phyloP scores from a whole-genome alignment of 2,888 invertebrate genomes.

The Xylocampa areola region DNA sequence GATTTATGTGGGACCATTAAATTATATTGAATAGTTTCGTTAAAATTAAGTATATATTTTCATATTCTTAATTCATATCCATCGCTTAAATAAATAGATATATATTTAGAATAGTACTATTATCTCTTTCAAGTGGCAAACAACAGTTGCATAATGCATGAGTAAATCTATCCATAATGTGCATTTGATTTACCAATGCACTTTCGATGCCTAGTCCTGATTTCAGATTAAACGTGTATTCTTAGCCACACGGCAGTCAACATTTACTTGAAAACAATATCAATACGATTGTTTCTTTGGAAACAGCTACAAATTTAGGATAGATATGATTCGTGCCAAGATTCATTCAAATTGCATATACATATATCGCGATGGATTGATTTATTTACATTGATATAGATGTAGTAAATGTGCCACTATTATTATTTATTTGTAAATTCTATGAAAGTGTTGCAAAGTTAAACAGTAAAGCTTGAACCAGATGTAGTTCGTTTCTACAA shows the following conservation, averaged over 20 bases:
- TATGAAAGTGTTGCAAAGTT: slow-evolving; percentile 39
- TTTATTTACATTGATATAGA: slow-evolving; percentile 47
- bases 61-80: too few relatives aligned
- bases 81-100: too few relatives aligned
- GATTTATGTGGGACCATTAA: too few relatives aligned
- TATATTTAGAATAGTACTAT: too few relatives aligned
- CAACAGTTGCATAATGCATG: too few relatives aligned
- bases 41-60: too few relatives aligned
- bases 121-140: too few relatives aligned
- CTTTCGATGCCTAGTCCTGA: slow-evolving; percentile 12
- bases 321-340: slow-evolving; percentile 45
- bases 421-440: slow-evolving; percentile 33
- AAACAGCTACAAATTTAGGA: slow-evolving; percentile 42
- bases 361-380: slow-evolving; percentile 42
- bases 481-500: slow-evolving; percentile 1
- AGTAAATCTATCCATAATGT: too few relatives aligned
- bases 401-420: slow-evolving; percentile 20
- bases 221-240: slow-evolving; percentile 29
- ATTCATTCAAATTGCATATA: slow-evolving; percentile 43
- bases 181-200: slow-evolving; percentile 8
- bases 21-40: too few relatives aligned
- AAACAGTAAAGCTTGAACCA: slow-evolving; percentile 27
- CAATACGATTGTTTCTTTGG: slow-evolving; percentile 40
- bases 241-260: slow-evolving; percentile 2
- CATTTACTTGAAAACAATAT: slow-evolving; percentile 28